phyloP scores from a whole-genome alignment of 2,113 vertebrate species.

The Pristiophorus japonicus region DNA sequence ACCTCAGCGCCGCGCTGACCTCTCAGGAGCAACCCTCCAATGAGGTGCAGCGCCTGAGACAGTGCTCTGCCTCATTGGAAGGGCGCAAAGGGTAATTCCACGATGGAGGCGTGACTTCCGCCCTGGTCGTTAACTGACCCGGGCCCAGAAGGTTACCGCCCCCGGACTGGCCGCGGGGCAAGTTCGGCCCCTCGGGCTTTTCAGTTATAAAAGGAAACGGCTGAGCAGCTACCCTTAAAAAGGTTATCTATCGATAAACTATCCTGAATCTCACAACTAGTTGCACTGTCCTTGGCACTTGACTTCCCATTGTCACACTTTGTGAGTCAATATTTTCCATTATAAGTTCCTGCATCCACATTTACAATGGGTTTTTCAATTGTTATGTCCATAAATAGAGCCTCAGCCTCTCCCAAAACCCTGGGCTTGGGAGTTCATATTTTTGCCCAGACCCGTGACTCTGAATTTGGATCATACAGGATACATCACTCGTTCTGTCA shows the following conservation, averaged over 20 bases:
- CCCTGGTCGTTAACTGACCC: too few species aligned
- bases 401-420: neutral
- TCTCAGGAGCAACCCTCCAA: too few species aligned
- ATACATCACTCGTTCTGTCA: neutral
- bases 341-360: neutral
- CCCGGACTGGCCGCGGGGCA: too few species aligned
- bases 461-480: neutral
- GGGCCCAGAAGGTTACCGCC: too few species aligned
- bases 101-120: too few species aligned
- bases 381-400: neutral
- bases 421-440: neutral
- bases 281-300: neutral
- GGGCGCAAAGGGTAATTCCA: too few species aligned
- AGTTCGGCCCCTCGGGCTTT: too few species aligned
- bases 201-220: neutral
- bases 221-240: neutral
- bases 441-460: neutral
- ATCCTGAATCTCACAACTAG: neutral
- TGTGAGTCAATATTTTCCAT: neutral
- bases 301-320: too few species aligned
- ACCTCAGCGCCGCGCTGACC: too few species aligned
- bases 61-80: too few species aligned
- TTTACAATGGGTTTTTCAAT: neutral
- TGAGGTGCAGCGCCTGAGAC: too few species aligned
- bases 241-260: neutral